Evolutionary conservation across 2,797 vertebrate species (phyloP), one percentile per base, ranked within the genome.

Genomic region (Anabas testudineus): DNA sequence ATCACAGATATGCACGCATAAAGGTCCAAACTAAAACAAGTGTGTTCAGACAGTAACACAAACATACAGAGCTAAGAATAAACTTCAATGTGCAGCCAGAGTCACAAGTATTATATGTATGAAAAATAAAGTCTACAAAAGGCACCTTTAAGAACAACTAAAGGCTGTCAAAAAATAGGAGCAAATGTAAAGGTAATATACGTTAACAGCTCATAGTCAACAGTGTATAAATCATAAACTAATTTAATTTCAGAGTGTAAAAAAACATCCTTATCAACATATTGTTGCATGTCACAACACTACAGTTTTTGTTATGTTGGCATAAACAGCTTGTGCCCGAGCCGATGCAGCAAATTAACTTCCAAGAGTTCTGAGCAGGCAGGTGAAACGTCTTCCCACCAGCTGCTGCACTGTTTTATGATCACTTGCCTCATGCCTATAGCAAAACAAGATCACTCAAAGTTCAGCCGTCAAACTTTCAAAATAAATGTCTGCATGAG

Each of bases 401-500:
- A 87, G 87, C 87, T 90, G 87, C 86, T 87, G 73, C 66, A 58
- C 81, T 76, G 62, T 80, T 90, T 87, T 85, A 87, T 84, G 83
- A 88, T 81, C 39, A 53, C 79, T 83, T 74, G 74, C 81, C 77
- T 90, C 81, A 79, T 80, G 82, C 87, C 88, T 84, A 82, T 89
- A 87, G 89, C 83, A 51, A 90, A 87, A 90, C 86, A 85, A 89
- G 90, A 91, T 90, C 90, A 90, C 88, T 91, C 84, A 88, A 90
- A 92, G 91, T 91, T 92, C 88, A 92, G 86, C 90, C 76, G 81
- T 91, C 90, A 91, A 91, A 90, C 87, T 90, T 90, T 90, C 76
- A 89, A 90, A 92, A 90, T 89, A 89, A 90, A 90, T 90, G 86
- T 88, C 81, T 77, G 89, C 88, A 88, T 90, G 88, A 88, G 88